Conservation (phyloP, 2,113 vertebrate genomes). For the Bombycilla garrulus region DNA sequence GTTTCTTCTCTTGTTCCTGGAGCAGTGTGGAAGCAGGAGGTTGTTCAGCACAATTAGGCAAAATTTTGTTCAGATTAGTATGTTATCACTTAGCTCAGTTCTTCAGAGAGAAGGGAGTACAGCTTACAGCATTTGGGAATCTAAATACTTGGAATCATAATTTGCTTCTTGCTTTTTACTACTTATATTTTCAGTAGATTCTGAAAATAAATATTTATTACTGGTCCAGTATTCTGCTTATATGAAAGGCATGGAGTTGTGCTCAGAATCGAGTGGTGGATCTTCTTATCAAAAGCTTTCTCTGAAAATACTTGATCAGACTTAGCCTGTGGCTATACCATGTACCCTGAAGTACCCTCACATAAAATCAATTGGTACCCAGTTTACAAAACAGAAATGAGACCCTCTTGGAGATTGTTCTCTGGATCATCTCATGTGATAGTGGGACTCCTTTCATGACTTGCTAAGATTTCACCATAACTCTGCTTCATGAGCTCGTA, state of each 20-base stretch:
- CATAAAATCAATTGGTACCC: not conserved
- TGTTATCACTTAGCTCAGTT: not conserved
- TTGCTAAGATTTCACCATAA: fast-evolving
- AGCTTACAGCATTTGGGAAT: not conserved
- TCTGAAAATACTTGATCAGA: not conserved
- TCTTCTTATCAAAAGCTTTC: not conserved
- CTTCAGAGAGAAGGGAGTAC: not conserved
- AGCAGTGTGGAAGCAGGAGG: not conserved
- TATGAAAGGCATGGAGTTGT: not conserved
- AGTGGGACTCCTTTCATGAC: not conserved
- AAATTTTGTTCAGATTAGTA: not conserved
- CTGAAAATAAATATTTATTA: not conserved
- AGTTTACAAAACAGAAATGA: not conserved
- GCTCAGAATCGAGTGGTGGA: not conserved
- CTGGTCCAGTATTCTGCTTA: not conserved
- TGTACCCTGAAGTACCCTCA: not conserved
- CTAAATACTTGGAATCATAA: not conserved
- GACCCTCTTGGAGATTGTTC: not conserved
- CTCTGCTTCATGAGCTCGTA: not conserved
- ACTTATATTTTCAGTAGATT: not conserved
- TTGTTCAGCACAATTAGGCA: not conserved
- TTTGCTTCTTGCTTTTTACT: not conserved
- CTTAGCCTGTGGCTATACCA: not conserved
- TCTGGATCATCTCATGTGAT: fast-evolving
- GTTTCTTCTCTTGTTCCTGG: not conserved